phyloP scores from a whole-genome alignment of 2,888 invertebrate genomes.

The Orthosia gothica region DNA sequence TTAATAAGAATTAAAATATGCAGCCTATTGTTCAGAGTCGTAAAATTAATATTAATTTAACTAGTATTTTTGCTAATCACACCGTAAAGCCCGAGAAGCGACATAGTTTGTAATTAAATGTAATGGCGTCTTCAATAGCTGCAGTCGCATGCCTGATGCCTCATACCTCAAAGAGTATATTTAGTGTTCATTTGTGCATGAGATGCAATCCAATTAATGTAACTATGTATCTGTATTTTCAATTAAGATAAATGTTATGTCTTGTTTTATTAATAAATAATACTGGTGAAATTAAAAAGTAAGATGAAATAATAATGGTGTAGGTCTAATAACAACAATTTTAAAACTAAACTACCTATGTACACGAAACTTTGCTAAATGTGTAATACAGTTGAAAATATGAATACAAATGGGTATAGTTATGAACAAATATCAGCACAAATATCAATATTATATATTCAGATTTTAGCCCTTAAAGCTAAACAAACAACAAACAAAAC shows the following conservation, averaged over 20 bases:
- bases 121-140: conserved; percentile 23
- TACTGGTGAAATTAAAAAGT: too few relatives aligned
- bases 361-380: too few relatives aligned
- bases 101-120: conserved; percentile 18
- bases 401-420: too few relatives aligned
- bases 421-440: too few relatives aligned
- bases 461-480: neutral
- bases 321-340: too few relatives aligned
- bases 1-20: conserved; percentile 3
- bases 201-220: conserved; percentile 7
- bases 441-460: too few relatives aligned
- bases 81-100: conserved; percentile 36
- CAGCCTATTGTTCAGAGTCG: conserved; percentile 23
- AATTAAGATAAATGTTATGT: conserved; percentile 2
- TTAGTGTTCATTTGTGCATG: conserved; percentile 21
- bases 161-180: conserved; percentile 3
- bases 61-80: conserved; percentile 34
- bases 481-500: neutral
- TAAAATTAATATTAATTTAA: conserved; percentile 27
- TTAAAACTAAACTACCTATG: too few relatives aligned
- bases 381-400: too few relatives aligned
- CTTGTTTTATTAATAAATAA: too few relatives aligned
- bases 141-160: conserved; percentile 8
- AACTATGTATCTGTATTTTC: neutral
- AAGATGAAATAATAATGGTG: too few relatives aligned